Evolutionary conservation across 2,113 vertebrate genomes (phyloP), one percentile per base, ranked within the genome.

Genomic region (Grammomys surdaster): DNA sequence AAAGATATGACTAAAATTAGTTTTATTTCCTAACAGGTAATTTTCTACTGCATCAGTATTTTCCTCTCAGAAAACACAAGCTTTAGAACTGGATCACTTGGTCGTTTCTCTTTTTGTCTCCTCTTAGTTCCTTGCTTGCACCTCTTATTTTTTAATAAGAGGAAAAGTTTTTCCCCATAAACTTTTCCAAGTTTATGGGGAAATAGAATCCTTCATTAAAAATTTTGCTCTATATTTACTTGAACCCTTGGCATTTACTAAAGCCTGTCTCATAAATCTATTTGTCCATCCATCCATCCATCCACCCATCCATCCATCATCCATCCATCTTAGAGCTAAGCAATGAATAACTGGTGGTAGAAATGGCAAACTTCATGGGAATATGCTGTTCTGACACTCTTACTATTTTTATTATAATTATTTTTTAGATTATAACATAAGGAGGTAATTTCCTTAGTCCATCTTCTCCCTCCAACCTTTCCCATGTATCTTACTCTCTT

Each of bases 331-430:
- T 40, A 40, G 40, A 40, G 40, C 40, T 40, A 40, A 40, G 40
- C 40, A 40, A 40, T 40, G 28, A 91, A 89, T n/a, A 95, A 93
- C 91, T 63, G 46, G 12, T 94, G 51, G 56, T 94, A 43, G 77
- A 48, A 91, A 75, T 70, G 54, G 51, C n/a, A 94, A 95, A 72
- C 51, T 31, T 40, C 5, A 0, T 13, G 92, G 26, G 48, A 54
- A 31, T 36, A 72, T 82, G 16, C 81, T 36, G 7, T 48, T 93
- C 90, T 22, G 33, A 48, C 65, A 58, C 14, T 5, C 40, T 28
- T 88, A 51, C 46, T 80, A 48, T 60, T 63, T 26, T 19, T 40
- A 43, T 63, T 63, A 63, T 84, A 84, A 63, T 63, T 82, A 58
- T 84, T 63, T 84, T 84, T 63, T n/a, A 84, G 58, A 19, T 60